A percentile compares a stretch with the other conserved stretches of the same genome.
phyloP scores from a whole-genome alignment of 1,140 invertebrate species.

The Dendrolimus kikuchii region DNA sequence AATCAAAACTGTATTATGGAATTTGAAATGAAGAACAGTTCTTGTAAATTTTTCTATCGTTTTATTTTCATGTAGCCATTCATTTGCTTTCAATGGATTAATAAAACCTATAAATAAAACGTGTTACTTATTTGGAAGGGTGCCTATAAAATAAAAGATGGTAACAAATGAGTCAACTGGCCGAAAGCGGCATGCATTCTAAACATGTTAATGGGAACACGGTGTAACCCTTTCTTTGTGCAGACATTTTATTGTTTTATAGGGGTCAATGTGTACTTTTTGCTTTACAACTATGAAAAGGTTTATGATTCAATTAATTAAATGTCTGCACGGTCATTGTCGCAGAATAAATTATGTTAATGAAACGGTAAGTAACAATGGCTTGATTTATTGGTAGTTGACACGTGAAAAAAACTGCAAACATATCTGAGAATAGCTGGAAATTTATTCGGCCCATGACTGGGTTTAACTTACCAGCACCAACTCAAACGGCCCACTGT shows the following conservation, averaged over 20 bases:
- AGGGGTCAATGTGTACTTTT: constrained; percentile 60
- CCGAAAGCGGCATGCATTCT: constrained; percentile 52
- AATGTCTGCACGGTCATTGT: constrained; percentile 66
- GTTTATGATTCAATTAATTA: constrained; percentile 71
- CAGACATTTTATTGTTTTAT: constrained; percentile 64
- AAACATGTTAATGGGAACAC: constrained; percentile 62
- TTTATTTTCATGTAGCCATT: too few species aligned
- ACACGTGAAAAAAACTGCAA: constrained; percentile 33
- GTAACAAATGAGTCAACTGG: constrained; percentile 58
- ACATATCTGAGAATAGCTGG: constrained; percentile 47
- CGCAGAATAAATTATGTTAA: constrained; percentile 64
- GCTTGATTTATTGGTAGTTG: constrained; percentile 55
- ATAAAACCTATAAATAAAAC: constrained; percentile 1
- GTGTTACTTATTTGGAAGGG: constrained; percentile 8
- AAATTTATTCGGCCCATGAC: too few species aligned
- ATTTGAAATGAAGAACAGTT: too few species aligned
- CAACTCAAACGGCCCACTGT: too few species aligned
- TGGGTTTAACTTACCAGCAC: too few species aligned
- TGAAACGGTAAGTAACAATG: constrained; percentile 58
- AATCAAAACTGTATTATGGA: too few species aligned
- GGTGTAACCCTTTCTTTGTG: constrained; percentile 64
- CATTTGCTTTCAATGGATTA: neutral
- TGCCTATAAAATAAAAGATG: constrained; percentile 27
- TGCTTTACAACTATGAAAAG: constrained; percentile 54
- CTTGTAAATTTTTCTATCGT: too few species aligned